A percentile compares a stretch with the other conserved stretches of the same genome.
Evolutionary conservation across 2,113 vertebrate genomes (phyloP).

Genomic region (Oriolus oriolus): DNA sequence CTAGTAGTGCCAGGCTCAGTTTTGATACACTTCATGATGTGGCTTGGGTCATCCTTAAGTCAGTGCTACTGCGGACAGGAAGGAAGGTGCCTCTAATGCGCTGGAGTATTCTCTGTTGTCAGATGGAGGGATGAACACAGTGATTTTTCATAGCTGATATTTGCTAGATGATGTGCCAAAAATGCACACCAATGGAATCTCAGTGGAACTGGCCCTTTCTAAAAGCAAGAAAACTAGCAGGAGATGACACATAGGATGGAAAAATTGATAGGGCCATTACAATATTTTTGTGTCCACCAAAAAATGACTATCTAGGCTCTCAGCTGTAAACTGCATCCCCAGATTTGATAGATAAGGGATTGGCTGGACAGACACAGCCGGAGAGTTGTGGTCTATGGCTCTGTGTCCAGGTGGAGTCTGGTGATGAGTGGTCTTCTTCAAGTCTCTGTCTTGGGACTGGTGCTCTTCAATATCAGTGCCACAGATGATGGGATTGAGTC

Average conservation of each 20-base stretch:
- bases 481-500: not conserved
- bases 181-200: not conserved
- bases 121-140: not conserved
- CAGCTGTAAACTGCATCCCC: not conserved
- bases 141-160: not conserved
- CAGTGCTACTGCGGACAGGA: not conserved
- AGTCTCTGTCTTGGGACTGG: not conserved
- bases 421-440: not conserved
- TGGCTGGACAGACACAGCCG: not conserved
- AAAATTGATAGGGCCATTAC: not conserved
- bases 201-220: not conserved
- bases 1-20: not conserved
- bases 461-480: not conserved
- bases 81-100: not conserved
- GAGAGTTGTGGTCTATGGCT: not conserved
- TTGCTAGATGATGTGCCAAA: not conserved
- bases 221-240: not conserved
- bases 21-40: not conserved
- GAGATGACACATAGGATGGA: not conserved
- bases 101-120: not conserved
- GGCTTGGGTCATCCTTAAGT: not conserved
- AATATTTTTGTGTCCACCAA: not conserved
- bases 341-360: not conserved
- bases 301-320: not conserved
- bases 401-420: not conserved